Evolutionary conservation across 2,113 vertebrate genomes (phyloP).

Genomic region (crab-eating macaque (Macaca fascicularis)): T2T-MFA8v1.1 NC_088378.1:43833501-43834000

Average conservation of each 20-base stretch:
- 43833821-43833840: not conserved
- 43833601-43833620: conserved; percentile 78
- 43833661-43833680: conserved; percentile 56
- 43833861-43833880: not conserved
- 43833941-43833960: conserved; percentile 28
- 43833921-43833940: conserved; percentile 23
- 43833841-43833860: not conserved
- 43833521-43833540: conserved; percentile 58
- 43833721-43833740: conserved; percentile 39
- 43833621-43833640: conserved; percentile 78
- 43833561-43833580: conserved; percentile 72
- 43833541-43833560: conserved; percentile 71
- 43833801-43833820: conserved; percentile 31
- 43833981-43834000: conserved; percentile 1
- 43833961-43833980: not conserved
- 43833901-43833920: not conserved
- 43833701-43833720: conserved; percentile 66
- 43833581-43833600: conserved; percentile 72
- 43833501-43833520: conserved; percentile 75
- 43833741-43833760: not conserved
- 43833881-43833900: not conserved
- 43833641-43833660: conserved; percentile 72
- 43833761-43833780: not conserved
- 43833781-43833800: conserved; percentile 42
- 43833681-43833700: conserved; percentile 69